Percentiles rank a stretch among this genome's conserved stretches.
These are phyloP conservation scores for Odontothrips loti DNA, from an alignment of 2,888 invertebrate genomes.

Conservation along the genomic window DNA sequence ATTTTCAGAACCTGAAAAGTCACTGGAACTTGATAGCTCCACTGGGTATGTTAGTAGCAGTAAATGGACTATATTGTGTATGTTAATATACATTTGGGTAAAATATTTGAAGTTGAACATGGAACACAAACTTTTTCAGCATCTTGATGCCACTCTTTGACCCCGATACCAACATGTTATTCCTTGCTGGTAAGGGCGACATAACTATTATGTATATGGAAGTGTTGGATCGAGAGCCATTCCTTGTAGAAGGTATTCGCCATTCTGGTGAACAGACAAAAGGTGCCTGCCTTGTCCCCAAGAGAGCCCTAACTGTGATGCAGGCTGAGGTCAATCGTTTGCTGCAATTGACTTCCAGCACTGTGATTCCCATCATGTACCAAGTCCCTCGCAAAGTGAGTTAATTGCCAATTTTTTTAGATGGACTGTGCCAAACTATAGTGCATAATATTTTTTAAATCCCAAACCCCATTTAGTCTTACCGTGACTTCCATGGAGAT, in stretches of 20 bases:
- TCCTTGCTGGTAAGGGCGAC: slow-evolving; percentile 91
- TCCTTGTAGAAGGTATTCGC: slow-evolving; percentile 78
- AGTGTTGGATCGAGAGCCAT: slow-evolving; percentile 82
- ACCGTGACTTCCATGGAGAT: slow-evolving; percentile 91
- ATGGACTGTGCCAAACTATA: not conserved
- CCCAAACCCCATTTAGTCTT: slow-evolving; percentile 56
- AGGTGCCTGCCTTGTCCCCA: slow-evolving; percentile 88
- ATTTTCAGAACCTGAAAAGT: slow-evolving; percentile 69
- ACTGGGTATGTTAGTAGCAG: slow-evolving; percentile 58
- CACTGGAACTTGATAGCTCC: slow-evolving; percentile 76
- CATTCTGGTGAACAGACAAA: slow-evolving; percentile 94
- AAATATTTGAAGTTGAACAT: slow-evolving; percentile 6
- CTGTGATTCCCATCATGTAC: slow-evolving; percentile 90
- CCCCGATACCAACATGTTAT: slow-evolving; percentile 90
- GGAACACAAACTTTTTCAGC: slow-evolving; percentile 45
- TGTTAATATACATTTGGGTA: too few species aligned
- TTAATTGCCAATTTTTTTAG: slow-evolving; percentile 27
- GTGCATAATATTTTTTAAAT: slow-evolving; percentile 39
- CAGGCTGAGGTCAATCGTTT: slow-evolving; percentile 92
- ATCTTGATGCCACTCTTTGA: slow-evolving; percentile 91
- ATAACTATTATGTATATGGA: slow-evolving; percentile 88
- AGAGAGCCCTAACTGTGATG: slow-evolving; percentile 91
- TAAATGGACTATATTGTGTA: slow-evolving; percentile 13
- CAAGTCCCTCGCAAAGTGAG: slow-evolving; percentile 85
- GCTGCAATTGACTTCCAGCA: slow-evolving; percentile 76